Percentiles rank a stretch among this genome's conserved stretches.
Conservation (phyloP, 2,113 vertebrate genomes). For the Oncorhynchus kisutch region DNA sequence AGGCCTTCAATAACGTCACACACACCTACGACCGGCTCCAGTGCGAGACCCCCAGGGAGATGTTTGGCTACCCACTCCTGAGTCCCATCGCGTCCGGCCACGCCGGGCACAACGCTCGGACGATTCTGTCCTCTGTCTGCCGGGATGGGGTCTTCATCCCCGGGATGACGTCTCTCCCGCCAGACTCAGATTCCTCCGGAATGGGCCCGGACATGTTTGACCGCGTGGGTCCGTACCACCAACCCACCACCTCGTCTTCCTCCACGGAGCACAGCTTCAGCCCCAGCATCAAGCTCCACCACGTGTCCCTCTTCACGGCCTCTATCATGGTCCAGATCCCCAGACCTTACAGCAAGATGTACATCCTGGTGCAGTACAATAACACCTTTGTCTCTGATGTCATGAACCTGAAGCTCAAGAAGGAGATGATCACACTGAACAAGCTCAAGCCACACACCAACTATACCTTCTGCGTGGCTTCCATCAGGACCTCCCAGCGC, state of each 20-base stretch:
- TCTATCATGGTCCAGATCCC: constrained; percentile 93
- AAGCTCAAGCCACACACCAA: constrained; percentile 90
- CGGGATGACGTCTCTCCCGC: constrained; percentile 85
- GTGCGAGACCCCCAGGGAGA: constrained; percentile 91
- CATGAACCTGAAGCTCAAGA: constrained; percentile 91
- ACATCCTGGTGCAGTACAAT: constrained; percentile 96
- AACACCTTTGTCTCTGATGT: constrained; percentile 93
- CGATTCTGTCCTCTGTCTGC: constrained; percentile 88
- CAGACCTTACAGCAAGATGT: constrained; percentile 95
- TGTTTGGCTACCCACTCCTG: constrained; percentile 87
- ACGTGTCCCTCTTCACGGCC: constrained; percentile 88
- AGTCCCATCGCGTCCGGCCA: constrained; percentile 85
- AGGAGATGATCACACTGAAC: constrained; percentile 90
- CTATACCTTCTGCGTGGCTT: constrained; percentile 96
- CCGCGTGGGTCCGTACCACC: constrained; percentile 82
- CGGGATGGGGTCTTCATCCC: constrained; percentile 85
- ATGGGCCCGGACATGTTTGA: constrained; percentile 84
- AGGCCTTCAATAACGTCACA: constrained; percentile 94
- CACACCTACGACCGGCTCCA: constrained; percentile 96
- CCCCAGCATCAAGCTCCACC: constrained; percentile 90
- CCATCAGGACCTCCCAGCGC: constrained; percentile 92
- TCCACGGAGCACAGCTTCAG: constrained; percentile 81
- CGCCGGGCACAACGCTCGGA: constrained; percentile 87
- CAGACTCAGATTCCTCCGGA: constrained; percentile 87
- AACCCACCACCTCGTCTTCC: constrained; percentile 84